Evolutionary conservation across 2,888 invertebrate species (phyloP), one percentile per base, ranked within the genome.

Genomic region (Lasioglossum lativentre): DNA sequence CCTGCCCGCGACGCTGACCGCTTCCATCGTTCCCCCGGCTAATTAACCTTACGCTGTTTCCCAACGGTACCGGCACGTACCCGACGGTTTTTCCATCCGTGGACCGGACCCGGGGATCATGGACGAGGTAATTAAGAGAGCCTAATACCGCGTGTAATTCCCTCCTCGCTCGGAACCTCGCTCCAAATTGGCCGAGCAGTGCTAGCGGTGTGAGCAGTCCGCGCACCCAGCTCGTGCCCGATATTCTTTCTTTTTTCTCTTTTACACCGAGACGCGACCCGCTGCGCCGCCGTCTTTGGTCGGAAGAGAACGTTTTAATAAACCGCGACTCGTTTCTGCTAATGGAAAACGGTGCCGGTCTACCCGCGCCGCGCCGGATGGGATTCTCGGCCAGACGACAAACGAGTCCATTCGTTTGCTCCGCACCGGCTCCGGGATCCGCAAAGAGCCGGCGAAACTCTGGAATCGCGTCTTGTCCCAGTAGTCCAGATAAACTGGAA

Each of bases 1-100:
- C 86, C 86, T 85, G 78, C 82, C 66, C 23, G 56, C 68, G 72
- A 74, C 40, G 66, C 70, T 70, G 77, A 72, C 82, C 83, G 82
- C 78, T 82, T 80, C 81, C 70, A 81, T 63, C 77, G 78, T 72
- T 80, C 78, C 72, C 66, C 76, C 66, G 52, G 87, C 84, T 87
- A 90, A 90, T 90, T 89, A 90, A 90, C 87, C 88, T 86, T 88
- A 81, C 87, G 86, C 88, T 63, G 75, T 52, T 85, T 84, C 52
- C 72, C 81, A 63, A 63, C 73, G 40, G 72, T 47, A 16, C n/a
- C 8, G 23, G 30, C 45, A 8, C 45, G 75, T 63, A 66, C 47
- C 30, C 63, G 56, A 52, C 45, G 5, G 47, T 72, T 71, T 56
- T 75, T 75, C 42, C 30, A 16, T 14, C 30, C 52, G 63, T 6